Conservation (phyloP, 2,888 invertebrate genomes). For the Sinopyrophorus schimmeli region DNA sequence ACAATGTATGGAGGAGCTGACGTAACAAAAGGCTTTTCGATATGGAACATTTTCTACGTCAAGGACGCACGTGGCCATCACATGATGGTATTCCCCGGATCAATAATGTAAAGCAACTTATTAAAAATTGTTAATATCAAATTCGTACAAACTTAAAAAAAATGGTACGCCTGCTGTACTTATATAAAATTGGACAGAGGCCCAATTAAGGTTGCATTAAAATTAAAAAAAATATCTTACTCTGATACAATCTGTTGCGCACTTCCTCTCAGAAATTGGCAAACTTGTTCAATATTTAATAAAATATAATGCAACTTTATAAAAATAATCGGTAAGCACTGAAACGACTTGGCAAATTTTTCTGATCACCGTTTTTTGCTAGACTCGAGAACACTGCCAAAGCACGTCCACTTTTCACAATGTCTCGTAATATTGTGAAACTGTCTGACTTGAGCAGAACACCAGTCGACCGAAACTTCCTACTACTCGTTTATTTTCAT, state of each 20-base stretch:
- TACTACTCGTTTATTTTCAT: background rate
- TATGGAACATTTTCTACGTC: too few species aligned
- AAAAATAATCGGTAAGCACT: background rate
- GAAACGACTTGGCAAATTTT: background rate
- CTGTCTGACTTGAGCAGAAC: background rate
- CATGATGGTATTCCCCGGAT: slow-evolving; percentile 23
- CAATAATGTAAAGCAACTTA: slow-evolving; percentile 9
- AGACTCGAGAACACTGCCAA: background rate
- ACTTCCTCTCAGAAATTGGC: background rate
- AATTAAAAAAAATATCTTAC: slow-evolving; percentile 7
- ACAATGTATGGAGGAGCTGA: too few species aligned
- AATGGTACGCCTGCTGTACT: background rate
- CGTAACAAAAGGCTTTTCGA: too few species aligned
- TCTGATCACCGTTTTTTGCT: too few species aligned
- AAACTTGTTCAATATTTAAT: too few species aligned
- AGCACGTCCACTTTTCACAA: slow-evolving; percentile 16
- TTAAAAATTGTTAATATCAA: background rate
- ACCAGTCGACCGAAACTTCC: slow-evolving; percentile 1
- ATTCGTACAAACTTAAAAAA: background rate
- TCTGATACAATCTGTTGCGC: slow-evolving; percentile 9
- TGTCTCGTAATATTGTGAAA: slow-evolving; percentile 14
- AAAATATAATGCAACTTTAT: too few species aligned
- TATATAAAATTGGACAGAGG: too few species aligned
- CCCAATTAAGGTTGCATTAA: too few species aligned
- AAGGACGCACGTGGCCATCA: slow-evolving; percentile 22